Percentiles rank a stretch among this genome's conserved stretches.
Evolutionary conservation across 2,113 vertebrate species (phyloP).

Genomic region (Lynx canadensis): DNA sequence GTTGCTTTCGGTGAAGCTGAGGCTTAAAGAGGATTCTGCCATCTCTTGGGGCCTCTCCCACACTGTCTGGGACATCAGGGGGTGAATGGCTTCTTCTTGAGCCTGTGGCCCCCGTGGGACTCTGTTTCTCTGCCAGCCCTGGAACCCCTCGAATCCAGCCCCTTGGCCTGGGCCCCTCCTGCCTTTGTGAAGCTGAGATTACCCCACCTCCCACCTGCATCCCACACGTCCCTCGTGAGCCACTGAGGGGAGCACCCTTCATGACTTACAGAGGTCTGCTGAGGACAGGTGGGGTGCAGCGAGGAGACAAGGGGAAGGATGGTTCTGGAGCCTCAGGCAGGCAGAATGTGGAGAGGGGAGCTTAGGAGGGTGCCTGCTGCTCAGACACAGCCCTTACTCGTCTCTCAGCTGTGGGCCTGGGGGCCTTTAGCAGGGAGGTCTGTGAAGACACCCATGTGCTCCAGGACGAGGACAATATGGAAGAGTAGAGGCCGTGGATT

Average conservation of each 20-base stretch:
- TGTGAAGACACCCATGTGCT: neutral
- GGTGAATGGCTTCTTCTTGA: neutral
- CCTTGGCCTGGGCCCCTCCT: neutral
- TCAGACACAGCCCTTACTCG: fast-evolving
- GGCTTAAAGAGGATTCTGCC: neutral
- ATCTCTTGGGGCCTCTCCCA: neutral
- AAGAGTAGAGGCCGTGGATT: neutral
- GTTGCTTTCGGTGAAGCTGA: neutral
- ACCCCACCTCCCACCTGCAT: neutral
- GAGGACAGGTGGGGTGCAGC: neutral
- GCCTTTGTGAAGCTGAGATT: neutral
- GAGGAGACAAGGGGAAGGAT: neutral
- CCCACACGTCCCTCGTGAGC: neutral
- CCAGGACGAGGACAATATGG: neutral
- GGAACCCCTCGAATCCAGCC: neutral
- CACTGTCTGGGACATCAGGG: neutral
- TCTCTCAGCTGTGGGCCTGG: neutral
- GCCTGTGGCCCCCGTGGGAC: neutral
- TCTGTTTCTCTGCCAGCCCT: neutral
- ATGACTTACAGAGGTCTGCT: neutral
- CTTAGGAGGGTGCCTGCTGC: neutral
- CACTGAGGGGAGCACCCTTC: neutral
- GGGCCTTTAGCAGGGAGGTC: too few species aligned
- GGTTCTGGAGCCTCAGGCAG: neutral
- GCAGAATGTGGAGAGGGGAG: neutral